phyloP scores from a whole-genome alignment of 2,888 invertebrate genomes.

The Drosophila tanythrix region DNA sequence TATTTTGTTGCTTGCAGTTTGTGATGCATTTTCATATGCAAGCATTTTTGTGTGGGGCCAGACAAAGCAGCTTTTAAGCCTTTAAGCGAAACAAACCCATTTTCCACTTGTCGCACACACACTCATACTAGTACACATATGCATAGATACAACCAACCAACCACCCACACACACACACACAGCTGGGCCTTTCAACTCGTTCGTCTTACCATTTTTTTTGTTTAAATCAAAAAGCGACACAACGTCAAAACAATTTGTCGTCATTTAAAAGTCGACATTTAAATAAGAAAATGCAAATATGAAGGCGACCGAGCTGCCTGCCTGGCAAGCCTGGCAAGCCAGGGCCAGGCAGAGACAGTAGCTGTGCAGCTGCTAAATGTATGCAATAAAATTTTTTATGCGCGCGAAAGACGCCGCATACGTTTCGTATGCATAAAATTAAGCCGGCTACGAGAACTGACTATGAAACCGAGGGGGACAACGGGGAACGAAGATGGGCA shows the following conservation, averaged over 20 bases:
- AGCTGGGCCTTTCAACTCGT: slow-evolving; percentile 62
- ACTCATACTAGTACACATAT: slow-evolving; percentile 1
- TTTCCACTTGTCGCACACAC: slow-evolving; percentile 57
- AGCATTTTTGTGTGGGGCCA: slow-evolving; percentile 21
- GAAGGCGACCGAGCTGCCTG: slow-evolving; percentile 49
- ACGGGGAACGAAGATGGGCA: not conserved
- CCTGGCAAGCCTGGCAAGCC: slow-evolving; percentile 4
- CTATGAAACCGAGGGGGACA: slow-evolving; percentile 14
- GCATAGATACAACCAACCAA: slow-evolving; percentile 6
- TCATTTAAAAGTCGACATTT: slow-evolving; percentile 81
- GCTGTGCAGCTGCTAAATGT: slow-evolving; percentile 68
- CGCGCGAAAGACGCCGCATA: slow-evolving; percentile 69
- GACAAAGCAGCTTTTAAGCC: slow-evolving; percentile 70
- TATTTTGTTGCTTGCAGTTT: slow-evolving; percentile 10
- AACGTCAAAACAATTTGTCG: slow-evolving; percentile 81
- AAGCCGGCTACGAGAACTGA: slow-evolving; percentile 48
- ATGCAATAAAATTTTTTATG: slow-evolving; percentile 79
- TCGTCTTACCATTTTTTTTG: slow-evolving; percentile 32
- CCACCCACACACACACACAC: slow-evolving; percentile 4
- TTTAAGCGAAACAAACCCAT: slow-evolving; percentile 67
- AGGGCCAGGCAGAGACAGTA: slow-evolving; percentile 30
- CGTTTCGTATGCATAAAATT: slow-evolving; percentile 78
- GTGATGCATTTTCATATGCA: slow-evolving; percentile 35
- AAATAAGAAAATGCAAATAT: slow-evolving; percentile 80
- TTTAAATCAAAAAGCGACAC: slow-evolving; percentile 78